phyloP scores from a whole-genome alignment of 2,888 invertebrate species.

The Pherbina coryleti region DNA sequence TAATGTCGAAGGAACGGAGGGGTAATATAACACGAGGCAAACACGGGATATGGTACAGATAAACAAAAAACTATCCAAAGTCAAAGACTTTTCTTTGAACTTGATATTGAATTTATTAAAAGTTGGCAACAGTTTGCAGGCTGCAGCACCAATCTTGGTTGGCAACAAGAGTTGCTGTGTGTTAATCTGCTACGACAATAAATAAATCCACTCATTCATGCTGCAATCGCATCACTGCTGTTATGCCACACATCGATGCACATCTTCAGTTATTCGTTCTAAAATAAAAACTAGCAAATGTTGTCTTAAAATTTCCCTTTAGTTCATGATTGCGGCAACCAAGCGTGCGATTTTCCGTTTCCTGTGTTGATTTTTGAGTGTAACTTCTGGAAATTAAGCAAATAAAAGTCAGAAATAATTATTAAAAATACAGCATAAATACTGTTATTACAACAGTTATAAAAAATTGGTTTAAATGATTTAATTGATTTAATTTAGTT shows the following conservation, averaged over 20 bases:
- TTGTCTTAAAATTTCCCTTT: slow-evolving; percentile 3
- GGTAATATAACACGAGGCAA: background rate
- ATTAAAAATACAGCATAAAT: background rate
- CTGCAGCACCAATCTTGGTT: background rate
- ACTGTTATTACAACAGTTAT: background rate
- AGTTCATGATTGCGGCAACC: background rate
- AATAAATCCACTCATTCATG: background rate
- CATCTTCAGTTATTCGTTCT: background rate
- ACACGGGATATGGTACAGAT: background rate
- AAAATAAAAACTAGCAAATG: background rate
- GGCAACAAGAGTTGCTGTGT: background rate
- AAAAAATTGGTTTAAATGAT: background rate
- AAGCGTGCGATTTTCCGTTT: background rate
- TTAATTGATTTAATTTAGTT: background rate
- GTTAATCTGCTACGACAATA: background rate
- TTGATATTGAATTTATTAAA: slow-evolving; percentile 19
- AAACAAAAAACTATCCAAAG: background rate
- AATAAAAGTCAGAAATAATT: background rate
- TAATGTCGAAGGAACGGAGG: background rate
- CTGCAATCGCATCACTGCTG: background rate
- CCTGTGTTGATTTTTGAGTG: background rate
- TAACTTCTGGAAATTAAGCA: background rate
- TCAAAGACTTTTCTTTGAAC: slow-evolving; percentile 12
- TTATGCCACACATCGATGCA: background rate
- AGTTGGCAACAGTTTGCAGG: slow-evolving; percentile 13